Evolutionary conservation across 2,113 vertebrate genomes (phyloP).

Genomic region (Myotis lucifugus): DNA sequence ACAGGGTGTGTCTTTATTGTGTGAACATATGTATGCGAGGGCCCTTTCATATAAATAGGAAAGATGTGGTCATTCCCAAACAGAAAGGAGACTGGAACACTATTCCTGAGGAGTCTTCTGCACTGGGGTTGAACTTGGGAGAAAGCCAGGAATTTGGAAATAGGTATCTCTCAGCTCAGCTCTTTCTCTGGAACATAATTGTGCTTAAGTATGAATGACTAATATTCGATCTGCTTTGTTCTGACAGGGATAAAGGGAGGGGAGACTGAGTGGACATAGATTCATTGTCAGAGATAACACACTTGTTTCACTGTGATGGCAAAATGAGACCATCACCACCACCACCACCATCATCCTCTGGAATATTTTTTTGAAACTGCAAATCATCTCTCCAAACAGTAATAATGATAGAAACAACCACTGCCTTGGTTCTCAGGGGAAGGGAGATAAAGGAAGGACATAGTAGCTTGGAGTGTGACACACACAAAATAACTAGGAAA

Average conservation of each 20-base stretch:
- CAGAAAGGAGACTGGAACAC: neutral
- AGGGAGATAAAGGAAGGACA: neutral
- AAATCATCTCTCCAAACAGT: neutral
- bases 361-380: neutral
- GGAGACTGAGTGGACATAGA: neutral
- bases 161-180: neutral
- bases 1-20: neutral
- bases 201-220: neutral
- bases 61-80: neutral
- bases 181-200: neutral
- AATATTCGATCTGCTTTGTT: neutral
- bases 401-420: neutral
- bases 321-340: neutral
- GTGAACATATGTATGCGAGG: neutral
- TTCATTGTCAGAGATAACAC: neutral
- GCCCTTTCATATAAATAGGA: neutral
- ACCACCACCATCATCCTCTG: neutral
- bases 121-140: neutral
- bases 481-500: neutral
- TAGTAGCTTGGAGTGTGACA: neutral
- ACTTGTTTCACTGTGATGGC: neutral
- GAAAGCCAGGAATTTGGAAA: neutral
- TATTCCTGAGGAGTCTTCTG: neutral
- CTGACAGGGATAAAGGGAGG: neutral
- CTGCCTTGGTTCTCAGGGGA: neutral